phyloP scores from a whole-genome alignment of 1,140 invertebrate species.

The Muscidifurax raptorellus region DNA sequence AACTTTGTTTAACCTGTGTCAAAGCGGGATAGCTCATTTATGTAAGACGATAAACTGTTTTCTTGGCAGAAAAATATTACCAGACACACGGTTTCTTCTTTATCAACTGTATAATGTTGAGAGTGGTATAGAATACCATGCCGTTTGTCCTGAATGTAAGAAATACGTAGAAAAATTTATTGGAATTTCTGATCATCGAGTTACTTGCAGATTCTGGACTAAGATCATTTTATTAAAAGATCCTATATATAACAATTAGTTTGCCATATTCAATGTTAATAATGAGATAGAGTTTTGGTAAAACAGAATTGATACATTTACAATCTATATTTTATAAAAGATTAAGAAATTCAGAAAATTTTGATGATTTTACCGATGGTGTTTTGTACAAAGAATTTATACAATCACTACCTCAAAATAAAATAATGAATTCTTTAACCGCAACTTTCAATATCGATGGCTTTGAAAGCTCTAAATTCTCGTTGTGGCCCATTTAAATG shows the following conservation, averaged over 20 bases:
- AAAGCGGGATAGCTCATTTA: slow-evolving; percentile 34
- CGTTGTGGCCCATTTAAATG: slow-evolving; percentile 49
- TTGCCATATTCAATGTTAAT: slow-evolving; percentile 43
- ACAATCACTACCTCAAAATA: slow-evolving; percentile 10
- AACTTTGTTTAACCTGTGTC: background rate
- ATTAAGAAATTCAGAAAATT: slow-evolving; percentile 8
- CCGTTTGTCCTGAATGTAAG: slow-evolving; percentile 46
- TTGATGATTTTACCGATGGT: slow-evolving; percentile 46
- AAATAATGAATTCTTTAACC: slow-evolving; percentile 36
- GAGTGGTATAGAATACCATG: slow-evolving; percentile 49
- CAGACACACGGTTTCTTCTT: slow-evolving; percentile 30
- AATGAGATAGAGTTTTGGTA: slow-evolving; percentile 37
- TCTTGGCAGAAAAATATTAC: slow-evolving; percentile 34
- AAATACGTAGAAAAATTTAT: slow-evolving; percentile 31
- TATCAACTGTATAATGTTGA: slow-evolving; percentile 52
- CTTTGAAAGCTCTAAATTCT: slow-evolving; percentile 42
- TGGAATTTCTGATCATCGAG: background rate
- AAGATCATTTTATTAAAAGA: slow-evolving; percentile 39
- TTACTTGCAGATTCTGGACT: slow-evolving; percentile 45
- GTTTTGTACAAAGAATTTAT: slow-evolving; percentile 40
- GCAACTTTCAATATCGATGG: slow-evolving; percentile 50
- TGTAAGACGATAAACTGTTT: slow-evolving; percentile 51
- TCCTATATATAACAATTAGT: slow-evolving; percentile 48
- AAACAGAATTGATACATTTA: slow-evolving; percentile 31
- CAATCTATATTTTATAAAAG: slow-evolving; percentile 31